phyloP scores from a whole-genome alignment of 2,888 invertebrate genomes.

The Meteorus colon region DNA sequence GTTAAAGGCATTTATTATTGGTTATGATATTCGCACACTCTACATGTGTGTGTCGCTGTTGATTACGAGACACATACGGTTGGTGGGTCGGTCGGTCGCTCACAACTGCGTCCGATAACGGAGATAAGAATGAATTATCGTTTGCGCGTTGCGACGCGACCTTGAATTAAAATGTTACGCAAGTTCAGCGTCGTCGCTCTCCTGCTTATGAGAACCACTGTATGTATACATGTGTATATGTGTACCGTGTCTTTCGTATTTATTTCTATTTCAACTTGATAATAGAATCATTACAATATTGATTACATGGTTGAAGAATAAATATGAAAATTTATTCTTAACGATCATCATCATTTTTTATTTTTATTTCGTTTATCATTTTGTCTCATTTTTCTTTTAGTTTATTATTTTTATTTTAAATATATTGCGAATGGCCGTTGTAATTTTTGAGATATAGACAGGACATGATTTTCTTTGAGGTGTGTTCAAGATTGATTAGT shows the following conservation, averaged over 20 bases:
- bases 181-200: conserved; percentile 20
- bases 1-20: conserved; percentile 1
- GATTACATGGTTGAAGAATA: background rate
- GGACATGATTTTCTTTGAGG: too few relatives aligned
- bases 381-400: too few relatives aligned
- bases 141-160: conserved; percentile 44
- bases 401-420: background rate
- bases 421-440: too few relatives aligned
- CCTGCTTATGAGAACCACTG: conserved; percentile 22
- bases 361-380: background rate
- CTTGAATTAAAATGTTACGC: conserved; percentile 46
- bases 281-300: background rate
- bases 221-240: conserved; percentile 29
- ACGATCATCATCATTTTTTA: background rate
- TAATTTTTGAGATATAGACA: too few relatives aligned
- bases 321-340: background rate
- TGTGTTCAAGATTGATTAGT: too few relatives aligned
- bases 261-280: background rate
- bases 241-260: background rate
- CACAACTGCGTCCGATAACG: conserved; percentile 47
- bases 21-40: conserved; percentile 19
- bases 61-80: conserved; percentile 31
- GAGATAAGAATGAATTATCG: conserved; percentile 54
- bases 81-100: conserved; percentile 20
- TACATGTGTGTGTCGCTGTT: conserved; percentile 35